Percentiles rank a stretch among this genome's conserved stretches.
Conservation (phyloP, 2,888 invertebrate species). For the Sinelater perroti region DNA sequence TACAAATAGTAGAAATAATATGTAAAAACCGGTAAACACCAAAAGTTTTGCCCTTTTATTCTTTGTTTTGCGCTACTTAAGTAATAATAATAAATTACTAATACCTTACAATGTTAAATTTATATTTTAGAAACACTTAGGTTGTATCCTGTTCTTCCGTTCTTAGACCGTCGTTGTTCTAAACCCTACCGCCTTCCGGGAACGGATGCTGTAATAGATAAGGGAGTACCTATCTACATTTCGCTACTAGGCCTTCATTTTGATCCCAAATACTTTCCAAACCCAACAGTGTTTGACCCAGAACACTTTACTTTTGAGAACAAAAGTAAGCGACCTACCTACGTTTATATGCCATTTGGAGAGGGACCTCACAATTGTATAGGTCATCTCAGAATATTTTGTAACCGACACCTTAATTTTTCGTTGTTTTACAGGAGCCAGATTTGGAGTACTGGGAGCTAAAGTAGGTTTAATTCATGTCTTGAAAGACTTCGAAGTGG, state of each 20-base stretch:
- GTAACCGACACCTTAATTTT: neutral
- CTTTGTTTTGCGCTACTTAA: no score
- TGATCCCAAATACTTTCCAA: slow-evolving; percentile 50
- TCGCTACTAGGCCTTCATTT: slow-evolving; percentile 50
- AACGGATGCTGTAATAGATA: slow-evolving; percentile 45
- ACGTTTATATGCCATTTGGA: slow-evolving; percentile 49
- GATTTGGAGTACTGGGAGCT: slow-evolving; percentile 42
- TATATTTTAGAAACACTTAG: slow-evolving; percentile 54
- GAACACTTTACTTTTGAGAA: slow-evolving; percentile 48
- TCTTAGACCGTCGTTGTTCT: slow-evolving; percentile 45
- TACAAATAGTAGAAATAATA: no score
- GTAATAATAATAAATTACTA: no score
- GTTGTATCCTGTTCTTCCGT: slow-evolving; percentile 52
- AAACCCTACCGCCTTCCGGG: slow-evolving; percentile 46
- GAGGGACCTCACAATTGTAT: slow-evolving; percentile 49
- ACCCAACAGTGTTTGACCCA: slow-evolving; percentile 49
- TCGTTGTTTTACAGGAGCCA: slow-evolving; percentile 41
- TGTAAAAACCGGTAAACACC: no score
- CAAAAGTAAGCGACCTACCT: slow-evolving; percentile 38
- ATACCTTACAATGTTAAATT: no score
- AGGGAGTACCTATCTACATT: slow-evolving; percentile 51
- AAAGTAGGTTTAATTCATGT: slow-evolving; percentile 43
- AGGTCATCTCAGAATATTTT: slow-evolving; percentile 44
- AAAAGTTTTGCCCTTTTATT: no score
- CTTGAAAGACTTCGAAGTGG: slow-evolving; percentile 41